These are phyloP conservation scores for Amyelois transitella DNA, from an alignment of 1,140 invertebrate genomes.

Conservation along the genomic window DNA sequence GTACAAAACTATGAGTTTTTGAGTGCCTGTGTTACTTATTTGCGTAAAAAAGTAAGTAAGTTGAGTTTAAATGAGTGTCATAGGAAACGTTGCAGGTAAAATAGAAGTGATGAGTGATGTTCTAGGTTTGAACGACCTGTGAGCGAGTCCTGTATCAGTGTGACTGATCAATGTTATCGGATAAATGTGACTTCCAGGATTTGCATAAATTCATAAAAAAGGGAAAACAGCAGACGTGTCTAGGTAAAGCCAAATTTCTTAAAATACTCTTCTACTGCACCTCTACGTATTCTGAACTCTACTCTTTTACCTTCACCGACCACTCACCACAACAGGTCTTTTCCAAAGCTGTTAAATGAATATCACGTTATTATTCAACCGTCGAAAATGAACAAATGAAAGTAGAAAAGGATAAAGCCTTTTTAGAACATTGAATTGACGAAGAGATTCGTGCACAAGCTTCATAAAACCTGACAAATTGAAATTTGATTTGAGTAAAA, in stretches of 20 bases:
- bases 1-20: neutral
- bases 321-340: conserved; percentile 73
- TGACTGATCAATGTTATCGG: conserved; percentile 10
- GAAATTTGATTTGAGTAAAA: conserved; percentile 21
- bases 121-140: neutral
- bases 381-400: neutral
- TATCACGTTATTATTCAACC: conserved; percentile 33
- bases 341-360: conserved; percentile 73
- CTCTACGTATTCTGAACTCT: conserved; percentile 44
- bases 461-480: conserved; percentile 22
- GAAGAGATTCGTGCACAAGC: conserved; percentile 34
- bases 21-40: neutral
- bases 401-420: conserved; percentile 1
- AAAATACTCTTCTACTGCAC: conserved; percentile 50
- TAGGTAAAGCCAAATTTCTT: conserved; percentile 47
- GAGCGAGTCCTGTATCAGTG: neutral
- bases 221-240: conserved; percentile 33
- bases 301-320: conserved; percentile 53
- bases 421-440: neutral
- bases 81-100: neutral
- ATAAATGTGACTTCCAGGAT: conserved; percentile 5
- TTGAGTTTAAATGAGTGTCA: too few relatives aligned
- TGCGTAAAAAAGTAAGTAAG: neutral
- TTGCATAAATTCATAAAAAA: conserved; percentile 29
- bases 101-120: neutral